These are phyloP conservation scores for Apamea sordens DNA, from an alignment of 2,888 invertebrate species.

Conservation along the genomic window DNA sequence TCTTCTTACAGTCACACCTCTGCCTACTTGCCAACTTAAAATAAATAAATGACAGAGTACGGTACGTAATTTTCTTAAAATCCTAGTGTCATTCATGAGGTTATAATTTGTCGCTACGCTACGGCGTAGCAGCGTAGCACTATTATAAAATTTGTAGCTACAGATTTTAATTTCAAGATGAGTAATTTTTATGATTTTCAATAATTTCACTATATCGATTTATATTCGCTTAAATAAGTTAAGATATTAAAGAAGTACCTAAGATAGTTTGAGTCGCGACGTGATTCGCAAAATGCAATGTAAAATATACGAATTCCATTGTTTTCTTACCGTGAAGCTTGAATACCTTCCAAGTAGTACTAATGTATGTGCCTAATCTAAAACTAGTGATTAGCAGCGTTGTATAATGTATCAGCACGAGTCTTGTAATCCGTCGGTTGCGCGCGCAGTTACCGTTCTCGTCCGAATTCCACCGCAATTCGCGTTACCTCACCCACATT, in stretches of 20 bases:
- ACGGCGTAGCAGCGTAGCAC: constrained; percentile 33
- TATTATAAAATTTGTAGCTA: constrained; percentile 5
- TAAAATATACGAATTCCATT: constrained; percentile 29
- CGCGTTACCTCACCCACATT: constrained; percentile 86
- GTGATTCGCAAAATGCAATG: neutral
- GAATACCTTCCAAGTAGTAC: constrained; percentile 44
- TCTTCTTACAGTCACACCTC: neutral
- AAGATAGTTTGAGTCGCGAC: neutral
- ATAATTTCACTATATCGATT: neutral
- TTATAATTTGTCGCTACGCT: neutral
- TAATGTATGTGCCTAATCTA: constrained; percentile 36
- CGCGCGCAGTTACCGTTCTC: constrained; percentile 80
- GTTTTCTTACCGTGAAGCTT: constrained; percentile 46
- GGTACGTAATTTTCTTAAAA: neutral
- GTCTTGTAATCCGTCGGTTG: constrained; percentile 47
- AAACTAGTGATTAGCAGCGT: constrained; percentile 56
- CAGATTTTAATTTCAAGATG: neutral
- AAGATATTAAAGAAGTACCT: neutral
- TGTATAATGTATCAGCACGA: constrained; percentile 68
- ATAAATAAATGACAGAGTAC: neutral
- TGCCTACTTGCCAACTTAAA: neutral
- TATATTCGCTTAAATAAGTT: neutral
- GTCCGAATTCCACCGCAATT: constrained; percentile 84
- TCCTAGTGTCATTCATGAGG: neutral
- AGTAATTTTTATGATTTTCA: neutral